Evolutionary conservation across 2,888 invertebrate genomes (phyloP), one percentile per base, ranked within the genome.

Genomic region (Hirtodrosophila cameraria): DNA sequence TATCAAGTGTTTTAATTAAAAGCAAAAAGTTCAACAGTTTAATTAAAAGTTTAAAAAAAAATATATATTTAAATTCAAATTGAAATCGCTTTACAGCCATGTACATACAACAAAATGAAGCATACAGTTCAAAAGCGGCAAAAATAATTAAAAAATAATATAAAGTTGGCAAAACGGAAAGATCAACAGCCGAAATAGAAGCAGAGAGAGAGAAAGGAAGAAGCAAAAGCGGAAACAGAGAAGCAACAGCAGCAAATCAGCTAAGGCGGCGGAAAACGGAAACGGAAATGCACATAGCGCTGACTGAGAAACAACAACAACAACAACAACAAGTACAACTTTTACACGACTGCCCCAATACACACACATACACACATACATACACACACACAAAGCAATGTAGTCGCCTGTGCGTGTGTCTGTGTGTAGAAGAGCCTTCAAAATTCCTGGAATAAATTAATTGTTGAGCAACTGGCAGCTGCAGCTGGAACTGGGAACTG

Each of bases 271-370:
- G 64, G 72, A 68, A 6, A 81, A 66, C 81, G 81, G 84, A 86
- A 72, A 82, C 81, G 81, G 84, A 86, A 72, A 82, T 82, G 85
- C 78, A 77, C 59, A 74, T 65, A 64, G 65, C 59, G 55, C 46
- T 76, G 61, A 42, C 48, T 54, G 52, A 60, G 53, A 75, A 41
- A 11, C 35, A 36, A 16, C 36, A 54, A 4, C 57, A 45, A 18
- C 38, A 38, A 28, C 27, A 50, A 23, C 36, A 59, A 27, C 43
- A 68, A 38, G 64, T 31, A 33, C 36, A 41, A 52, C 18, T 31
- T 36, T 45, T 15, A 31, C 18, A 36, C 27, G 18, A 27, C 9
- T 36, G 28, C 28, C 9, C 50, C 18, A 15, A 33, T 46, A 65
- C 15, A 38, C 45, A 28, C 63, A 23, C 25, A 18, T 38, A 31